Conservation (phyloP, 1,140 invertebrate species). For the Heliothis subflexa region DNA sequence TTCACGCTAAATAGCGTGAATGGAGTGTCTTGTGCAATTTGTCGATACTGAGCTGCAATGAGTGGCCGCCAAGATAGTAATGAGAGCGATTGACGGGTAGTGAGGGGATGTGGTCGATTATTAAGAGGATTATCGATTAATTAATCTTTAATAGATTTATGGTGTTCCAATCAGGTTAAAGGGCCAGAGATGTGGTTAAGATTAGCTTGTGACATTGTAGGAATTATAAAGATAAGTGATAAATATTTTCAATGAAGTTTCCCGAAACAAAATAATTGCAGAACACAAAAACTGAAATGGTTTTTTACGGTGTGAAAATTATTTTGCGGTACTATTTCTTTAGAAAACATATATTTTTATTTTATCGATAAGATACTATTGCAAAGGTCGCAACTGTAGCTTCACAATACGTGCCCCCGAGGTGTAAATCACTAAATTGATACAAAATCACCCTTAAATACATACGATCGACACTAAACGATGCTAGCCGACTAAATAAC, state of each 20-base stretch:
- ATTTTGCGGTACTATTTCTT: not conserved
- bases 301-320: not conserved
- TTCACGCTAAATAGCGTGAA: slow-evolving; percentile 69
- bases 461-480: slow-evolving; percentile 32
- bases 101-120: slow-evolving; percentile 25
- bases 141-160: slow-evolving; percentile 30
- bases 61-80: slow-evolving; percentile 41
- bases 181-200: not conserved
- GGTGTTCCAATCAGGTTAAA: slow-evolving; percentile 3
- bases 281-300: too few relatives aligned
- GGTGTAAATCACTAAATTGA: slow-evolving; percentile 38
- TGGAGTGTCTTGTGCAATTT: slow-evolving; percentile 68
- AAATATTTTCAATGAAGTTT: not conserved
- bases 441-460: slow-evolving; percentile 44
- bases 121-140: slow-evolving; percentile 41
- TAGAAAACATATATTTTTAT: not conserved
- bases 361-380: slow-evolving; percentile 29
- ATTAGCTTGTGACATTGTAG: slow-evolving; percentile 5
- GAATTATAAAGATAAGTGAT: not conserved
- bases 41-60: slow-evolving; percentile 48
- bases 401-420: slow-evolving; percentile 26
- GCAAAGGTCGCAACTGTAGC: not conserved
- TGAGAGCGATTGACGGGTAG: slow-evolving; percentile 40
- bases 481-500: slow-evolving; percentile 54
- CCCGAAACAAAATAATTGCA: too few relatives aligned